Evolutionary conservation across 2,888 invertebrate species (phyloP), one percentile per base, ranked within the genome.

Genomic region (Isoperla grammatica): DNA sequence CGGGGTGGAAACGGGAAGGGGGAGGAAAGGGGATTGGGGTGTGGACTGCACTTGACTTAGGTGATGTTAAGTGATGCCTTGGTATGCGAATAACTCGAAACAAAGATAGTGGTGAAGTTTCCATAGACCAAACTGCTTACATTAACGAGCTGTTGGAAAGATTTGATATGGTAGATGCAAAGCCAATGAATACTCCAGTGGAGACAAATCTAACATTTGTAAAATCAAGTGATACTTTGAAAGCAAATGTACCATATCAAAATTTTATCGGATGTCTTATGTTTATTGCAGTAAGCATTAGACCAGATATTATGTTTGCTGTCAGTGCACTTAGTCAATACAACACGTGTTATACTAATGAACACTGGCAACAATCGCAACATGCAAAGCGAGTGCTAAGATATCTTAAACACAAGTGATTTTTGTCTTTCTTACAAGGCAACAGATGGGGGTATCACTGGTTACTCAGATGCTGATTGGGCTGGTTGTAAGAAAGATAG

Each of bases 231-330:
- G 55, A 57, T 61, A 8, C n/a, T 42, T 9, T 49, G 61, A 48
- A 55, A 11, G 58, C 56, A 17, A 53, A 35, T 29, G 54, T 65
- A n/a, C 66, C 65, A 9, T 67, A 64, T 40, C 65, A 66, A 55
- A 65, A 12, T 48, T 65, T 6, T 68, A 65, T 46, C 39, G 63
- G 20, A 63, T 57, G 2, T 62, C 65, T 59, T 62, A 61, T 6
- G 64, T 65, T 13, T 54, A 8, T 29, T 29, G 29, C 29, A 29
- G 29, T 29, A 29, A 29, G 29, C 29, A 29, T 8, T 29, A 29
- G 64, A 11, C 65, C 65, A 1, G 67, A 66, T 59, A 66, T 65
- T 13, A 62, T 61, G 17, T 63, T 61, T 35, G 66, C 66, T 22
- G 63, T 67, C 1, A 67, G 64, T 59, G 37, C 64, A 53, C 57